phyloP scores from a whole-genome alignment of 2,888 invertebrate genomes.

The Zhengitettix transpicula region DNA sequence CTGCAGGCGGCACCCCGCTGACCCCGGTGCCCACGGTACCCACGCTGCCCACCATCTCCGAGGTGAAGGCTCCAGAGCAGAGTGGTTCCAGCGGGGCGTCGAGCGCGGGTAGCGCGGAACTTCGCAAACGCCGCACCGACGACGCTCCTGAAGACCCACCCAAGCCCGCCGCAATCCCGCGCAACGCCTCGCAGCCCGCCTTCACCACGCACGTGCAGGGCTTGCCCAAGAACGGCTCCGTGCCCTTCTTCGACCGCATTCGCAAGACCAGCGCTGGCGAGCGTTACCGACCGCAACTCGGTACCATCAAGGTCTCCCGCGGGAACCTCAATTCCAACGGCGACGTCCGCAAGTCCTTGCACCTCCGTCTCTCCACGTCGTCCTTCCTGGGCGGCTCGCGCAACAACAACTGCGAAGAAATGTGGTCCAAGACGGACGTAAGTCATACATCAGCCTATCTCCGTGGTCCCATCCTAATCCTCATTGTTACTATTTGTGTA shows the following conservation, averaged over 20 bases:
- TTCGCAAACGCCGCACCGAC: conserved; percentile 23
- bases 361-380: conserved; percentile 36
- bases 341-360: conserved; percentile 46
- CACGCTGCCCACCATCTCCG: conserved; percentile 78
- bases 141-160: conserved; percentile 13
- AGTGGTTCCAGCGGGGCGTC: conserved; percentile 36
- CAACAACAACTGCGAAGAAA: conserved; percentile 31
- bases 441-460: conserved; percentile 8
- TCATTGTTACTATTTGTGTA: too few relatives aligned
- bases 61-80: conserved; percentile 46
- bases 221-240: conserved; percentile 74
- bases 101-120: conserved; percentile 29
- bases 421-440: conserved; percentile 22
- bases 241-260: conserved; percentile 76
- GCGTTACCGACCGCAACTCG: conserved; percentile 67
- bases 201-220: conserved; percentile 51
- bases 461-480: too few relatives aligned
- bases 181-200: conserved; percentile 77
- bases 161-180: conserved; percentile 38
- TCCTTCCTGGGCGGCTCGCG: conserved; percentile 40
- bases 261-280: conserved; percentile 71
- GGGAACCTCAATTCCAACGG: conserved; percentile 59
- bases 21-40: conserved; percentile 70
- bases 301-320: conserved; percentile 64
- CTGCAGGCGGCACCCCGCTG: conserved; percentile 49